Base-by-base conservation (phyloP, 2,113 vertebrate species). In the Pagrus major region DNA sequence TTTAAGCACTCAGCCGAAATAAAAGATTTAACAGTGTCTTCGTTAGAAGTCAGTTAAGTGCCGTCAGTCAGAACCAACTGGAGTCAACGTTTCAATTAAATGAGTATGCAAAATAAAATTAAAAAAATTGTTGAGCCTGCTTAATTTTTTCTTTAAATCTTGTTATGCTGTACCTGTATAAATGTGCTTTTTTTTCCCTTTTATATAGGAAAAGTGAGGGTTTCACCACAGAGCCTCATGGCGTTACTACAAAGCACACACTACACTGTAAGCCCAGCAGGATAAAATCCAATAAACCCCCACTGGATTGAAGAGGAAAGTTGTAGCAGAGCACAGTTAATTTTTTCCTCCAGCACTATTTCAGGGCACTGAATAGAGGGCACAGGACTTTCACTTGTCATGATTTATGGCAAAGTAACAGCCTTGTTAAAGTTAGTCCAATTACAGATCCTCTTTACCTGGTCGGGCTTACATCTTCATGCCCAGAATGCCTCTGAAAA, bases 381-480 rank as follows among this genome's bases (percentile, higher is more conserved):
- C 81, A 84, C 59, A 71, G 51, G 80, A 85, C 80, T 80, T 77
- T 88, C 74, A 65, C 74, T 77, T 71, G 82, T 87, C 78, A 76
- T 93, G 90, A 93, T 93, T 91, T 91, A 91, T 93, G 90, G 83
- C 77, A 85, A 88, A 88, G 87, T 85, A 86, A 85, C 69, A 78
- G 60, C 84, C 87, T 91, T 91, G 90, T 92, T 91, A 86, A 86
- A 88, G 81, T 47, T 75, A 87, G 21, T 83, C 83, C 86, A 91
- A 91, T 91, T 89, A 91, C 80, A 74, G 52, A 44, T 71, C 78
- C 72, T 82, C 81, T 81, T 87, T 80, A 90, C 88, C 86, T 90
- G 88, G 81, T 85, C 83, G 68, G 72, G 41, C 83, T 80, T 63
- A 52, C 37, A 60, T 76, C 81, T 63, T 54, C 67, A 52, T 42